Percentiles rank a stretch among this genome's conserved stretches.
phyloP scores from a whole-genome alignment of 1,140 invertebrate species.

The Cherax destructor region DNA sequence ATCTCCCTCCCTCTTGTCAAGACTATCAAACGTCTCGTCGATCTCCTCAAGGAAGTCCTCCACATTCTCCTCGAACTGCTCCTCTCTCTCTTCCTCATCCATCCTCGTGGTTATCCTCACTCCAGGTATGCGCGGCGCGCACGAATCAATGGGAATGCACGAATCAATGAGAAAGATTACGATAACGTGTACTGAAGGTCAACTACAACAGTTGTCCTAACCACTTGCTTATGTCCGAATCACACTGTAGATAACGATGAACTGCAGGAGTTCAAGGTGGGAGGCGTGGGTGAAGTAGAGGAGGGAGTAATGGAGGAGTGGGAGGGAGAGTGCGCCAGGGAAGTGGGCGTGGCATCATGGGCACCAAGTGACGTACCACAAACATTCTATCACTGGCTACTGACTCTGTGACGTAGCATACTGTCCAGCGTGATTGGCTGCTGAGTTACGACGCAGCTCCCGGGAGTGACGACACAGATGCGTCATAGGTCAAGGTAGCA shows the following conservation, averaged over 20 bases:
- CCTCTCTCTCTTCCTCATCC: slow-evolving; percentile 4
- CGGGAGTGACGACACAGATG: neutral
- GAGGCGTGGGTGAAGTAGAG: too few species aligned
- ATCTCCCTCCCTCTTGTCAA: neutral
- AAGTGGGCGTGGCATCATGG: neutral
- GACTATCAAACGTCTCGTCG: slow-evolving; percentile 23
- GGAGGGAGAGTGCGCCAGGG: neutral
- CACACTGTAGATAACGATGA: neutral
- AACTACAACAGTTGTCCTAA: too few species aligned
- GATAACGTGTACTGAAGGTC: too few species aligned
- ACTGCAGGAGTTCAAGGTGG: neutral
- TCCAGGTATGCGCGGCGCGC: too few species aligned
- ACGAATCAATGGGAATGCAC: too few species aligned
- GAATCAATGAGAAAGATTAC: too few species aligned
- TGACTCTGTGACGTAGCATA: neutral
- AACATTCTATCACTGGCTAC: neutral
- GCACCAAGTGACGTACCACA: neutral
- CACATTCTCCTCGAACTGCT: neutral
- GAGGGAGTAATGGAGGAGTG: neutral
- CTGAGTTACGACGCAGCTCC: neutral
- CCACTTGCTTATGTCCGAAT: neutral
- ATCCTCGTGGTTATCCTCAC: neutral
- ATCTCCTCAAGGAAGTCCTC: slow-evolving; percentile 10
- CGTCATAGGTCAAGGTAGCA: neutral
- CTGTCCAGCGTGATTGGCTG: neutral